Percentiles rank a stretch among this genome's conserved stretches.
Conservation (phyloP, 23 tunicate species). For the Styela plicata region DNA sequence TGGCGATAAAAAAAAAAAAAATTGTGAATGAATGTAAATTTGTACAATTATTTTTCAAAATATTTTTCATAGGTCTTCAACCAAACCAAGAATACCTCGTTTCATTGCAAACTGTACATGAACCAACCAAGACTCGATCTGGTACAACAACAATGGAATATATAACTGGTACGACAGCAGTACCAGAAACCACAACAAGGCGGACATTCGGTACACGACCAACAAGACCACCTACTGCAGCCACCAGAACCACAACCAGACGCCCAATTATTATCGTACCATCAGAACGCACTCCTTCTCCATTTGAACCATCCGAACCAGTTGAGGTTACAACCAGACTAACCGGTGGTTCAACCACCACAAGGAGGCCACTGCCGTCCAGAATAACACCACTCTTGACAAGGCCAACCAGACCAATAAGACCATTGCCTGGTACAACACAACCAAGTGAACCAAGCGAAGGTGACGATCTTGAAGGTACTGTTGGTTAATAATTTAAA, state of each 20-base stretch:
- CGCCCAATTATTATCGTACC: neutral
- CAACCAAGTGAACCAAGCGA: neutral
- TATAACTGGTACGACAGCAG: neutral
- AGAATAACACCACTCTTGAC: neutral
- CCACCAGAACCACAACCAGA: neutral
- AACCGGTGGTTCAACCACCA: neutral
- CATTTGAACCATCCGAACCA: neutral
- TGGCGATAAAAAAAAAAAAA: too few relatives aligned
- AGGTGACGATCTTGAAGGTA: neutral
- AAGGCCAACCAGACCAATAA: neutral
- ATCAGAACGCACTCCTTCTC: neutral
- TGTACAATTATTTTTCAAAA: neutral
- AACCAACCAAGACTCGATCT: neutral
- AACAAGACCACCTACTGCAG: neutral
- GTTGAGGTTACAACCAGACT: neutral
- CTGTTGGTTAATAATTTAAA: too few relatives aligned
- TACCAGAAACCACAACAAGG: neutral
- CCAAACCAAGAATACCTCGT: slow-evolving; percentile 10
- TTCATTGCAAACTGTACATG: neutral
- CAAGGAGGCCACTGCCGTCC: neutral
- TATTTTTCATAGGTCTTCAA: neutral
- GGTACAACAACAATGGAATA: neutral
- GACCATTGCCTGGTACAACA: neutral
- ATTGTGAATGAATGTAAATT: neutral
- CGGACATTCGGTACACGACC: neutral